phyloP scores from a whole-genome alignment of 2,888 invertebrate genomes.

The Limnephilus auricula region DNA sequence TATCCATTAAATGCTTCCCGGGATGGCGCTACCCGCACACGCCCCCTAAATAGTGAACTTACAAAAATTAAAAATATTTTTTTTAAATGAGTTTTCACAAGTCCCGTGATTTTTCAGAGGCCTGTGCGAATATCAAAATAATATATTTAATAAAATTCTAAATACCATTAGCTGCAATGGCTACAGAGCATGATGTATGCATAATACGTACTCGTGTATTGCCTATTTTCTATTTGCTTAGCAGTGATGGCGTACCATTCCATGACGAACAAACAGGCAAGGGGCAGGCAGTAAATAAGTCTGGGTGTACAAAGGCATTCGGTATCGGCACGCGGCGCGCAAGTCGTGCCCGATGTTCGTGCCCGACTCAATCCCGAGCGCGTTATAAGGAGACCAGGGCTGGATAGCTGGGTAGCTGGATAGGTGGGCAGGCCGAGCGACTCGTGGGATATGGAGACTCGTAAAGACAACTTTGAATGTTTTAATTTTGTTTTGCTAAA shows the following conservation, averaged over 20 bases:
- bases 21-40: too few species aligned
- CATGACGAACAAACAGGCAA: slow-evolving; percentile 26
- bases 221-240: neutral
- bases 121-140: too few species aligned
- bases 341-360: slow-evolving; percentile 64
- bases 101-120: too few species aligned
- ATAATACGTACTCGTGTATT: neutral
- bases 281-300: slow-evolving; percentile 57
- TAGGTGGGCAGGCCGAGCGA: slow-evolving; percentile 13
- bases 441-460: neutral
- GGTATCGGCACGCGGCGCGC: slow-evolving; percentile 61
- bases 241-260: slow-evolving; percentile 3
- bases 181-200: too few species aligned
- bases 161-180: too few species aligned
- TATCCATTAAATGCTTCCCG: too few species aligned
- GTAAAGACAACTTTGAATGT: neutral
- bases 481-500: neutral
- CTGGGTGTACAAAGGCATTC: slow-evolving; percentile 50
- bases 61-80: too few species aligned
- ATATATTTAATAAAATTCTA: too few species aligned
- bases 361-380: slow-evolving; percentile 32
- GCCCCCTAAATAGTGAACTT: too few species aligned
- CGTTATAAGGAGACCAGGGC: slow-evolving; percentile 60
- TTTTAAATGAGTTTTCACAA: too few species aligned
- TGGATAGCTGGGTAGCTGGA: slow-evolving; percentile 47